A percentile compares a stretch with the other conserved stretches of the same genome.
phyloP scores from a whole-genome alignment of 2,797 vertebrate species.

The Oceanodroma leucorhoa region DNA sequence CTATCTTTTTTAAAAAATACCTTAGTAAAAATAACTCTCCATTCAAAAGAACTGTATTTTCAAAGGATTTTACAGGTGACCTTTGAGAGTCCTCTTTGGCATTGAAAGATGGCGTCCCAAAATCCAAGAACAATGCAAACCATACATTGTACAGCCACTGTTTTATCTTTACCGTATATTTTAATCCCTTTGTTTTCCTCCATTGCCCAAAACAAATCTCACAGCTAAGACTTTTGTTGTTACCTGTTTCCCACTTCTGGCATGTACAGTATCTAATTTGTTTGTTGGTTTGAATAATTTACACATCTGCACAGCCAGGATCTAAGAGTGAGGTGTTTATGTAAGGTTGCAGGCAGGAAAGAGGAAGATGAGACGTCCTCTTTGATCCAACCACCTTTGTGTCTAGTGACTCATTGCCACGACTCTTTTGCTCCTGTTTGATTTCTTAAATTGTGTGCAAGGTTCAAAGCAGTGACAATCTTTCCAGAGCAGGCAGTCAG shows the following conservation, averaged over 20 bases:
- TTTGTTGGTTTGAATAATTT: constrained; percentile 40
- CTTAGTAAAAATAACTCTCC: background rate
- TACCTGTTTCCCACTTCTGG: background rate
- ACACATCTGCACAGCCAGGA: background rate
- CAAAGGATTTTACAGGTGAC: background rate
- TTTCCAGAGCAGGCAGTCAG: background rate
- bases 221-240: background rate
- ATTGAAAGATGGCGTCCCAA: background rate
- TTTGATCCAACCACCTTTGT: constrained; percentile 45
- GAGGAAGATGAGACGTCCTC: background rate
- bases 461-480: constrained; percentile 38
- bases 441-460: constrained; percentile 20
- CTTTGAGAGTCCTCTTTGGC: background rate
- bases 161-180: background rate
- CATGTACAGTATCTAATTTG: background rate
- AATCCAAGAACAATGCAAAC: background rate
- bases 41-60: background rate
- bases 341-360: background rate
- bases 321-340: background rate
- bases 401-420: constrained; percentile 26
- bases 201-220: background rate
- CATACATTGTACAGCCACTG: background rate
- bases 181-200: background rate
- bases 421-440: constrained; percentile 18
- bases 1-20: background rate